Evolutionary conservation across 2,797 vertebrate genomes (phyloP).

Genomic region (Apogon hyalosoma): DNA sequence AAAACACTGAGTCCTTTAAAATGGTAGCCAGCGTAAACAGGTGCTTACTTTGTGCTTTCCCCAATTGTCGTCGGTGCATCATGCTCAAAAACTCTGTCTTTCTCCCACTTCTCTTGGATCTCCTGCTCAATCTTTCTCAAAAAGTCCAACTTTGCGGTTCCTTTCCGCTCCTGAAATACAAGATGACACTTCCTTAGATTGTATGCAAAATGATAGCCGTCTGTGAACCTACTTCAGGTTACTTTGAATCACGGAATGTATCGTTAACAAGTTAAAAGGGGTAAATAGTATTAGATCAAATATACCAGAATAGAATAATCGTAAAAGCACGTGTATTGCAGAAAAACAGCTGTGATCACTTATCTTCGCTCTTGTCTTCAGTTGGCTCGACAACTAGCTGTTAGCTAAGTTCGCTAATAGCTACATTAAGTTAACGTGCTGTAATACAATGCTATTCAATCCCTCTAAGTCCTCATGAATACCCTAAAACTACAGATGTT

Average conservation of each 20-base stretch:
- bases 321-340: neutral
- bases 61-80: conserved; percentile 79
- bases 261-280: neutral
- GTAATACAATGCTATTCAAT: neutral
- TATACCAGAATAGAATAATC: neutral
- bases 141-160: conserved; percentile 95
- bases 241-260: neutral
- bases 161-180: conserved; percentile 90
- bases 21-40: neutral
- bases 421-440: conserved; percentile 44
- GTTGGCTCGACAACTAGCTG: conserved; percentile 50
- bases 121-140: conserved; percentile 93
- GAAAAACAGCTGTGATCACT: neutral
- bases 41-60: conserved; percentile 77
- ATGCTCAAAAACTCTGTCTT: conserved; percentile 87
- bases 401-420: conserved; percentile 54
- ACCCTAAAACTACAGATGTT: fast-evolving
- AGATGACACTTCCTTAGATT: neutral
- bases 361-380: conserved; percentile 16
- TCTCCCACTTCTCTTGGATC: conserved; percentile 93
- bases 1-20: neutral
- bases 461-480: neutral
- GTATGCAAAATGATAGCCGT: fast-evolving
- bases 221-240: neutral
- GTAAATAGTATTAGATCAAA: neutral